phyloP scores from a whole-genome alignment of 2,888 invertebrate genomes.

The Sminthurinus aureus region DNA sequence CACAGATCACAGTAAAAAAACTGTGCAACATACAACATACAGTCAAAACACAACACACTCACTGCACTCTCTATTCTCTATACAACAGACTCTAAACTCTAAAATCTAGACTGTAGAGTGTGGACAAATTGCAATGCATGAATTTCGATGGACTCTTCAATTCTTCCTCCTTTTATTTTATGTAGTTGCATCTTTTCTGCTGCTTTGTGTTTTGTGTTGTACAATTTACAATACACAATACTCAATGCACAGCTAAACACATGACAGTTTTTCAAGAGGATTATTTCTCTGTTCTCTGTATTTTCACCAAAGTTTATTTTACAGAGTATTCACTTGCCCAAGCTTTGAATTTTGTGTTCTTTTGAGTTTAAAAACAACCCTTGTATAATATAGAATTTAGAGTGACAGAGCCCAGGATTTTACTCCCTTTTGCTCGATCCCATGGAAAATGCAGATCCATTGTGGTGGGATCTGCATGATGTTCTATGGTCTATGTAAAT shows the following conservation, averaged over 20 bases:
- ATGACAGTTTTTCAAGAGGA: conserved; percentile 29
- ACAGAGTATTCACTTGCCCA: conserved; percentile 16
- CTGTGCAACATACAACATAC: background rate
- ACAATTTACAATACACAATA: too few relatives aligned
- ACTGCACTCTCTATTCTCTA: too few relatives aligned
- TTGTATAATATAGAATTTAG: too few relatives aligned
- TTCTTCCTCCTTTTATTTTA: background rate
- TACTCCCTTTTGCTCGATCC: too few relatives aligned
- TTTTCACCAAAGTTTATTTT: conserved; percentile 15
- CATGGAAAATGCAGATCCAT: too few relatives aligned
- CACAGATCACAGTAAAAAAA: background rate
- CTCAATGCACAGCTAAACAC: background rate
- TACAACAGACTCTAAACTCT: too few relatives aligned
- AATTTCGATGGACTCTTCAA: background rate
- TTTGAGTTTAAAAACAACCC: background rate
- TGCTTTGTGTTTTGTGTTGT: background rate
- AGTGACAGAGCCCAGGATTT: too few relatives aligned
- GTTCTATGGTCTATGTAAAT: too few relatives aligned
- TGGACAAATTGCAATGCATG: background rate
- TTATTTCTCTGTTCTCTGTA: background rate
- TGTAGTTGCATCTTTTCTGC: background rate
- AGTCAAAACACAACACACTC: too few relatives aligned
- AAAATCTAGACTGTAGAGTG: background rate
- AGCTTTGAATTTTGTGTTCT: background rate
- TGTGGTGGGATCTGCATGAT: too few relatives aligned